These are phyloP conservation scores for Meganola albula DNA, from an alignment of 2,888 invertebrate genomes.

Conservation along the genomic window DNA sequence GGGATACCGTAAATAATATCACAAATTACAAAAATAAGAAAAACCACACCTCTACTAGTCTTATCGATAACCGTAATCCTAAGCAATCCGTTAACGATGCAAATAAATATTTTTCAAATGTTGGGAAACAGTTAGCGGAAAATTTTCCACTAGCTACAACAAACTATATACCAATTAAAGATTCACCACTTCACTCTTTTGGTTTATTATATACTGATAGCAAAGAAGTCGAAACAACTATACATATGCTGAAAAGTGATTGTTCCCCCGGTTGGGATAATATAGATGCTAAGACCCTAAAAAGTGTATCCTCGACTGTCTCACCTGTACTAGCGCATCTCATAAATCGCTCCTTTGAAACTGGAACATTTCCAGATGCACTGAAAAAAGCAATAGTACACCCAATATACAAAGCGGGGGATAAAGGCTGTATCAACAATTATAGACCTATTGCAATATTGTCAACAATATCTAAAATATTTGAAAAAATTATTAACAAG, in stretches of 20 bases:
- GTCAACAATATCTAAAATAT: background rate
- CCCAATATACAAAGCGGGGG: background rate
- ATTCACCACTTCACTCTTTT: too few relatives aligned
- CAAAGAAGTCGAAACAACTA: constrained; percentile 2
- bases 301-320: background rate
- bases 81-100: too few relatives aligned
- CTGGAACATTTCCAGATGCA: background rate
- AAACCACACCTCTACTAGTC: background rate
- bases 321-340: background rate
- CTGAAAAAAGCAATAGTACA: constrained; percentile 1
- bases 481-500: constrained; percentile 1
- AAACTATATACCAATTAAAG: too few relatives aligned
- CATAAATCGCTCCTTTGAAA: background rate
- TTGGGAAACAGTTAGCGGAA: too few relatives aligned
- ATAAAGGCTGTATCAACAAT: background rate
- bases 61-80: background rate
- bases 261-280: constrained; percentile 5
- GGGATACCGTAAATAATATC: constrained; percentile 1
- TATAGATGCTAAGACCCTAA: constrained; percentile 1
- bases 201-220: too few relatives aligned
- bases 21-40: too few relatives aligned
- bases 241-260: background rate
- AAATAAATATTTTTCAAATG: too few relatives aligned
- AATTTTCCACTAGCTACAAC: too few relatives aligned
- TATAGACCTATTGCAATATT: too few relatives aligned